Evolutionary conservation across 1,140 invertebrate genomes (phyloP), one percentile per base, ranked within the genome.

Genomic region (Reticulitermes speratus): DNA sequence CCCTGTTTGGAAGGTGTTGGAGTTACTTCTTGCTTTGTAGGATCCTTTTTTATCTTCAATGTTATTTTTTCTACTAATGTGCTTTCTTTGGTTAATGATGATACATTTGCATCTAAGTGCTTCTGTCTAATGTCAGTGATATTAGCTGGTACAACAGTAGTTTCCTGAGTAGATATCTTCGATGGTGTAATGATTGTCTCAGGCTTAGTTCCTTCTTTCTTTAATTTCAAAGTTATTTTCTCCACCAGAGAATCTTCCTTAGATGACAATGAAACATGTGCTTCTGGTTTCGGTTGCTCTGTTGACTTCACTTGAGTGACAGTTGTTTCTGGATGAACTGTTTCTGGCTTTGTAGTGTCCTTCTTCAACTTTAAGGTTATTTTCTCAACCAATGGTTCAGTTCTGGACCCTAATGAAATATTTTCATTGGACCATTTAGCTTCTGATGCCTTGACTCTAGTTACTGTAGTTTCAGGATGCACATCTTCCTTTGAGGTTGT

Each of bases 21-120:
- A 75, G 8, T 25, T 75, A 75, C 65, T 75, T 75, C 65, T 75
- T 48, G 65, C 19, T 69, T 81, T 44, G 30, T 21, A 82, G 55
- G 55, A 82, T 86, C 85, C 85, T 86, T 86, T 75, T 86, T 86
- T 82, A 86, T 30, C 38, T 86, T 86, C 75, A 86, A 45, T 32
- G 85, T 86, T 59, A 86, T 86, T 86, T 86, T 86, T 44, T 84
- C 84, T n/a, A 84, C 84, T 25, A 84, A 6, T 84, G 45, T 84
- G n/a, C 38, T 55, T 84, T 45, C 44, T 84, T n/a, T 75, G 14
- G 65, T 75, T 55, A 55, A 21, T 30, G 65, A 25, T 75, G 65
- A 2, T n/a, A 75, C n/a, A 30, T 30, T 75, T n/a, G 9, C 65
- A 14, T 75, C 65, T 75, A 25, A 9, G 6, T 75, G 65, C 65